Percentiles rank a stretch among this genome's conserved stretches.
These are phyloP conservation scores for Cyclophora albipunctata DNA, from an alignment of 2,888 invertebrate species.

Conservation along the genomic window DNA sequence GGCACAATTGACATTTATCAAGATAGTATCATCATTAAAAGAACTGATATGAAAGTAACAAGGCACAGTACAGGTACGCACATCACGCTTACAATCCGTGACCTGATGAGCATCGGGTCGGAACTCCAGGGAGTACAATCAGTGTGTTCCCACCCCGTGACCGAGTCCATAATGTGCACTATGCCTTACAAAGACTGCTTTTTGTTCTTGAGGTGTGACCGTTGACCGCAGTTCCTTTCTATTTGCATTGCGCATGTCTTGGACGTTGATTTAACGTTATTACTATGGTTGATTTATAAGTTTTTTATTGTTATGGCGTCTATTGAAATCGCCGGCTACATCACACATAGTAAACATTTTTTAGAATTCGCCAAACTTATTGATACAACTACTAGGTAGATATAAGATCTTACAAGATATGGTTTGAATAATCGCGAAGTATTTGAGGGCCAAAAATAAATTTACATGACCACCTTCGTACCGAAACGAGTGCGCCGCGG, in stretches of 20 bases:
- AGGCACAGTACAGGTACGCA: conserved; percentile 13
- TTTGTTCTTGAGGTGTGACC: conserved; percentile 23
- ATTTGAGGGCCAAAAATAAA: no score
- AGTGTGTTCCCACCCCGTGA: conserved; percentile 41
- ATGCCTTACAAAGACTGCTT: conserved; percentile 28
- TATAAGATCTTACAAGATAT: no score
- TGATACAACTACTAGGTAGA: no score
- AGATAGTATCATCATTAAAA: no score
- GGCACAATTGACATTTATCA: no score
- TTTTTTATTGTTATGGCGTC: no score
- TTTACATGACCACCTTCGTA: no score
- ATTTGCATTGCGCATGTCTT: background rate
- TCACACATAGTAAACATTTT: no score
- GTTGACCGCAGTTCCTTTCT: conserved; percentile 37
- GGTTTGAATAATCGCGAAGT: no score
- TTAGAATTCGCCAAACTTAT: no score
- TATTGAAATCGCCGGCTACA: no score
- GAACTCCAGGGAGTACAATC: conserved; percentile 32
- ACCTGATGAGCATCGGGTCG: conserved; percentile 18
- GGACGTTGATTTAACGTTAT: background rate
- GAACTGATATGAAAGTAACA: background rate
- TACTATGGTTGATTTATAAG: background rate
- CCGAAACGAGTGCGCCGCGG: no score
- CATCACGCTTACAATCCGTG: conserved; percentile 14
- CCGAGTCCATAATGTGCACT: conserved; percentile 31